Conservation (phyloP, 2,888 invertebrate genomes). For the Apamea monoglypha region DNA sequence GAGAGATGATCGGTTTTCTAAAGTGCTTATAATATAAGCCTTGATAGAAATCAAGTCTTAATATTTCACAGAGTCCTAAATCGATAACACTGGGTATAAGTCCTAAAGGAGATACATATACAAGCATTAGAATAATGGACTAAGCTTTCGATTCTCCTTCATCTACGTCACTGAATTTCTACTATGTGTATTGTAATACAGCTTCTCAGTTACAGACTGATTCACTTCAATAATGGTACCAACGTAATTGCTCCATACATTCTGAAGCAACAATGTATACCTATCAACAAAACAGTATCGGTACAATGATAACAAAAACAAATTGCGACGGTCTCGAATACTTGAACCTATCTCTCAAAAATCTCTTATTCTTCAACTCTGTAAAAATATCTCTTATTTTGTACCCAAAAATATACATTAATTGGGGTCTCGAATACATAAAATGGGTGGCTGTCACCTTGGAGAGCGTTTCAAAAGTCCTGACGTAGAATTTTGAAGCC, state of each 20-base stretch:
- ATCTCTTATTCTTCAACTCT: background rate
- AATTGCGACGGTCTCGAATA: slow-evolving; percentile 2
- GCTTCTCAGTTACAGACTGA: background rate
- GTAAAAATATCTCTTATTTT: slow-evolving; percentile 34
- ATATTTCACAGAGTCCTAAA: background rate
- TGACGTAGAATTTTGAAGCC: slow-evolving; percentile 78
- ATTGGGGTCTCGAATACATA: slow-evolving; percentile 72
- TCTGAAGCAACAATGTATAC: background rate
- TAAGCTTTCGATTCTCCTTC: background rate
- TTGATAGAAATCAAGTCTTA: background rate
- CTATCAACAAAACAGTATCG: background rate
- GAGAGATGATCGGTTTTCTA: slow-evolving; percentile 7
- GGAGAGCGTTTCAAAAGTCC: slow-evolving; percentile 76
- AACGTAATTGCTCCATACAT: background rate
- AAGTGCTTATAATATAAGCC: background rate
- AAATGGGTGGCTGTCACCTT: slow-evolving; percentile 77
- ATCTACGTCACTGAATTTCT: background rate
- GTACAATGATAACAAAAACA: slow-evolving; percentile 3
- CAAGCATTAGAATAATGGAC: background rate
- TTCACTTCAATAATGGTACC: background rate
- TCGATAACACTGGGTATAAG: slow-evolving; percentile 2
- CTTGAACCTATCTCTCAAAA: background rate
- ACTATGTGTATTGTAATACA: background rate
- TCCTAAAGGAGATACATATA: background rate
- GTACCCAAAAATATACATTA: slow-evolving; percentile 50